These are phyloP conservation scores for Zingel zingel DNA, from an alignment of 2,113 vertebrate species.

Conservation along the genomic window DNA sequence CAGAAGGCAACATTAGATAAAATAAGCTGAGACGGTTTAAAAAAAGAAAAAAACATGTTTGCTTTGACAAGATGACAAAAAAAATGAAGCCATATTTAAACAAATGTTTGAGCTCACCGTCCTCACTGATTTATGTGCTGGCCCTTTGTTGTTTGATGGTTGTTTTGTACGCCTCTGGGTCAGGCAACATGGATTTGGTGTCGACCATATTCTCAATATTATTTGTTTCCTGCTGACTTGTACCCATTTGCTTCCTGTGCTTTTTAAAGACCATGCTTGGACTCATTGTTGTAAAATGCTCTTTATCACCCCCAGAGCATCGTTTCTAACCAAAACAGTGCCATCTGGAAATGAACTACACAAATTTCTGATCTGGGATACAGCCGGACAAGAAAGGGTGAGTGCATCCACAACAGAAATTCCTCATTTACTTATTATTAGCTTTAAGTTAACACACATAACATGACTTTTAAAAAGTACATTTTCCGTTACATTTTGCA, in stretches of 20 bases:
- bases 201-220: constrained; percentile 9
- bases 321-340: constrained; percentile 98
- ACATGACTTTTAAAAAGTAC: neutral
- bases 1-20: neutral
- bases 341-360: constrained; percentile 96
- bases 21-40: neutral
- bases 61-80: neutral
- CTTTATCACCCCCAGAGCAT: constrained; percentile 87
- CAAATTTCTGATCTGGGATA: constrained; percentile 99
- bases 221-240: constrained; percentile 20
- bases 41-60: no score
- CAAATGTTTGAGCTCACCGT: neutral
- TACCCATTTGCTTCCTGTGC: constrained; percentile 11
- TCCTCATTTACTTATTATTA: neutral
- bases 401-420: constrained; percentile 64
- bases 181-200: neutral
- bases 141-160: neutral
- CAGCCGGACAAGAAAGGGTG: constrained; percentile 96
- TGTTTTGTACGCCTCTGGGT: neutral
- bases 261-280: neutral
- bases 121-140: neutral
- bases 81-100: no score
- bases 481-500: constrained; percentile 17
- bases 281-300: constrained; percentile 28
- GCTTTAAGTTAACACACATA: constrained; percentile 5